Evolutionary conservation across 2,797 vertebrate genomes (phyloP), one percentile per base, ranked within the genome.

Genomic region (Pseudochirops cupreus): DNA sequence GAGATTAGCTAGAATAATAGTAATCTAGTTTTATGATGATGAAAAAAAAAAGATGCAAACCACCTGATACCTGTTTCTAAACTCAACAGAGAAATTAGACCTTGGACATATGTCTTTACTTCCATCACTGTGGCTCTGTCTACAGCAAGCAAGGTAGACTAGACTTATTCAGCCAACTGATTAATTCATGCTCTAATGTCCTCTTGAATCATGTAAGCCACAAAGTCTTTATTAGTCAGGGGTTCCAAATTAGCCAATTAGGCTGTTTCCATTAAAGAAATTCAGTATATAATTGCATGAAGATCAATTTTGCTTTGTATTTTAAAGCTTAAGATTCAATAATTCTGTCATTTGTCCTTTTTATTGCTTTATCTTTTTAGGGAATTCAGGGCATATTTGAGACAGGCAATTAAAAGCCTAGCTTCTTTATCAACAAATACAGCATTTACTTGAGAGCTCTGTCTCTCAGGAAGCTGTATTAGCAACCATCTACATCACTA

Each of bases 51-150:
- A 39, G 21, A 21, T 26, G 7, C 10, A 26, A 82, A 24, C 3
- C 21, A 82, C 39, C 39, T 46, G 21, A 46, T 82, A 82, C 9
- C 21, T 26, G 3, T 46, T 82, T 82, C 39, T 82, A 46, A 46
- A 82, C 21, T 82, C 39, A 39, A 62, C 6, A 21, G n/a, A 82
- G 67, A 82, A 46, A 82, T 46, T 82, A 10, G 46, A 18, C 7
- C 56, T 50, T 52, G 9, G 95, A 96, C 90, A 94, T 93, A 24
- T 96, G 91, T 52, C 14, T 93, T 93, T 91, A 57, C 93, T 91
- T 62, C 56, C 26, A 21, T 57, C 4, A 91, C 90, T 31, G 56
- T 29, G 50, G 12, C 5, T n/a, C 91, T n/a, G 3, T 58, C 50
- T 92, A 14, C 12, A 0, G 39, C 56, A 93, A 26, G 92, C 39